A percentile compares a stretch with the other conserved stretches of the same genome.
These are phyloP conservation scores for Limosa lapponica DNA, from an alignment of 2,797 vertebrate genomes.

Conservation along the genomic window DNA sequence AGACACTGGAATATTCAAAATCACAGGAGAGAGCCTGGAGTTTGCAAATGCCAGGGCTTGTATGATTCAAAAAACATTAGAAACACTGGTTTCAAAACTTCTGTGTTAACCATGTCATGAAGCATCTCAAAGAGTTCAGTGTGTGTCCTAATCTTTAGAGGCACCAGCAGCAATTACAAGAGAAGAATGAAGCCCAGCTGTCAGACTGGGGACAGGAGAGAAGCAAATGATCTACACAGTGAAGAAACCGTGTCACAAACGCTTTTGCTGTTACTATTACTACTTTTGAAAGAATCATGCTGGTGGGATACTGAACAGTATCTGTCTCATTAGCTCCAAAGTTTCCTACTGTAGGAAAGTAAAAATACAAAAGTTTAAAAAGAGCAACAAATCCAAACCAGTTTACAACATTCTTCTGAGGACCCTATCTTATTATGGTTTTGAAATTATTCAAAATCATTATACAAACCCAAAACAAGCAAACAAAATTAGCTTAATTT, in stretches of 20 bases:
- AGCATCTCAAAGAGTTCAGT: not conserved
- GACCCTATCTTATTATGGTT: not conserved
- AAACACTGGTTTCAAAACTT: not conserved
- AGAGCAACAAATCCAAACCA: not conserved
- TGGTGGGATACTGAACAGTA: not conserved
- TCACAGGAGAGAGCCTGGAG: not conserved
- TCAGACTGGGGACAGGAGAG: not conserved
- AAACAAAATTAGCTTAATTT: not conserved
- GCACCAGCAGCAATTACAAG: constrained; percentile 44
- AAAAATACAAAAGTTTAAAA: not conserved
- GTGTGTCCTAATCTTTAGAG: constrained; percentile 28
- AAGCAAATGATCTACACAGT: not conserved
- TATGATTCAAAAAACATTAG: not conserved
- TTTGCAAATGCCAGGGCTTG: not conserved
- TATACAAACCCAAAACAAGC: not conserved
- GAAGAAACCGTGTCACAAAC: constrained; percentile 44
- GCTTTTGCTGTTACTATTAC: constrained; percentile 29
- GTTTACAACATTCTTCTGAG: not conserved
- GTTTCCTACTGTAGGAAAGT: not conserved
- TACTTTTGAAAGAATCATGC: constrained; percentile 2
- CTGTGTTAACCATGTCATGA: not conserved
- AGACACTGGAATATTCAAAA: not conserved
- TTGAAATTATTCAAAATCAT: not conserved
- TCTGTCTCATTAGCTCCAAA: not conserved
- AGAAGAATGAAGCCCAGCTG: constrained; percentile 7